Evolutionary conservation across 2,797 vertebrate genomes (phyloP), one percentile per base, ranked within the genome.

Genomic region (Strix occidentalis): DNA sequence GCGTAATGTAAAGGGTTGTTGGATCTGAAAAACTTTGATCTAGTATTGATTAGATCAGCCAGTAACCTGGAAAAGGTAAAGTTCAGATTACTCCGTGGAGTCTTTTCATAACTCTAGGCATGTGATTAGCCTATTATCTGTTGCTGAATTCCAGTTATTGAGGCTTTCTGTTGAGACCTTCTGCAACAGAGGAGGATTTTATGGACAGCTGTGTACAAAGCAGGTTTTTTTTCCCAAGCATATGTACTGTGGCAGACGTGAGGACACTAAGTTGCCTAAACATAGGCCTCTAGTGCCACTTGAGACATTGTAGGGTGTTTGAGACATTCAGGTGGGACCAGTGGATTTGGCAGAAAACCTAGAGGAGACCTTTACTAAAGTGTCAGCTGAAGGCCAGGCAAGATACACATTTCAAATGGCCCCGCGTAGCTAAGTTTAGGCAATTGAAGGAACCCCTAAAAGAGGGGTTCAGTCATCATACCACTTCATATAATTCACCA

Each of bases 141-240:
- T 89, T 78, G 26, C 50, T 69, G 56, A 72, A 79, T 93, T 95
- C 66, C 63, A 35, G 46, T 90, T 90, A 84, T 25, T 68, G 51
- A 71, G 50, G 26, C 53, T 84, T 87, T 89, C 41, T 82, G 50
- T 70, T 89, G 48, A 60, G 13, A n/a, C 43, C 93, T 93, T 87
- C 54, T 93, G 72, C 76, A 91, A 4, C n/a, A 80, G 82, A 64
- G 61, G 53, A 75, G 21, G 54, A 85, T 90, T 88, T 96, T 74
- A 26, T 57, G 29, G 58, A 64, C 87, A 88, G 82, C 69, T 96
- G 82, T 72, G 39, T 45, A 61, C 31, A 65, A 87, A 84, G 41
- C 53, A 83, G 16, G 13, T 58, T 35, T 69, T 91, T 91, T 95
- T 64, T 8, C 60, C 41, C 61, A 66, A 54, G 63, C 33, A 14